Conservation (phyloP, 2,888 invertebrate genomes). For the Oscheius sp. region DNA sequence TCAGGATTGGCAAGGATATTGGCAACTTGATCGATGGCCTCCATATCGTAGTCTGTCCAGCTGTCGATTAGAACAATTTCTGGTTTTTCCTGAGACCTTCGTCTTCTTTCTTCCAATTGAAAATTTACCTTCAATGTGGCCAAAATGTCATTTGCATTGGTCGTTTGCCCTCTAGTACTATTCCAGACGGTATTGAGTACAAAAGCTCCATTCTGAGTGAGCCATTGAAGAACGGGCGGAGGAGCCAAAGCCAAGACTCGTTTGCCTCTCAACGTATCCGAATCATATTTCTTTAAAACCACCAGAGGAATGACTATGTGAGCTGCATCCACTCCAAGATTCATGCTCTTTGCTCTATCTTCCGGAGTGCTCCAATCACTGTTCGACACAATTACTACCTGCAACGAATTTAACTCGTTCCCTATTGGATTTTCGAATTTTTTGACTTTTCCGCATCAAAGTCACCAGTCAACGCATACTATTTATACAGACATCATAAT, state of each 20-base stretch:
- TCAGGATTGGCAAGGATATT: conserved; percentile 10
- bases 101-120: not conserved
- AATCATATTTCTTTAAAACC: not conserved
- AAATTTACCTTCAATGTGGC: not conserved
- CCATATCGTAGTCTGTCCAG: conserved; percentile 18
- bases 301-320: conserved; percentile 1
- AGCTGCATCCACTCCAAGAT: not conserved
- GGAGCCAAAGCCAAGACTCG: conserved; percentile 16
- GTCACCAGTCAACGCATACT: no score
- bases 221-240: not conserved
- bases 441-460: no score
- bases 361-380: conserved; percentile 17
- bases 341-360: conserved; percentile 5
- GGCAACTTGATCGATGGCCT: conserved; percentile 12
- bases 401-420: not conserved
- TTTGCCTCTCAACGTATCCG: not conserved
- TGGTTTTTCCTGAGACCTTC: not conserved
- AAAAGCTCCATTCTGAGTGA: not conserved
- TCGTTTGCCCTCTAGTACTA: not conserved
- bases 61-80: conserved; percentile 18
- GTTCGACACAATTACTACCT: conserved; percentile 19
- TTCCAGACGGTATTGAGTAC: conserved; percentile 2
- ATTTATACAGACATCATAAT: no score
- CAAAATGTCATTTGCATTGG: not conserved
- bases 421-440: not conserved